These are phyloP conservation scores for Thyatira batis DNA, from an alignment of 2,888 invertebrate species.

Conservation along the genomic window DNA sequence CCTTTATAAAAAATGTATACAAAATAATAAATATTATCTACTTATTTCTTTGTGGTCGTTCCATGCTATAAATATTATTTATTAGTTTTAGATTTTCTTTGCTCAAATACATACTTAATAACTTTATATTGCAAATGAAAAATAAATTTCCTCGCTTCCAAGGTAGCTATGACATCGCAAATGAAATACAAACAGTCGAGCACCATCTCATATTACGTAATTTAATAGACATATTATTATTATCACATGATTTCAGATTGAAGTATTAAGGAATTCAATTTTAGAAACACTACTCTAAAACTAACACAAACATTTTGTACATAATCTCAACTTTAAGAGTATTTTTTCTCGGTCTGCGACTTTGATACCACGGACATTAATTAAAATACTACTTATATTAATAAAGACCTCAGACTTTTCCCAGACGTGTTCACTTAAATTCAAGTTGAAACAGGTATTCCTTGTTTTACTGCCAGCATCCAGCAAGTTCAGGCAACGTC, in stretches of 20 bases:
- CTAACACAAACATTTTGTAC: too few species aligned
- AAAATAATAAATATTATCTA: too few species aligned
- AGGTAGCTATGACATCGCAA: conserved; percentile 32
- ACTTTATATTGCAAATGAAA: conserved; percentile 41
- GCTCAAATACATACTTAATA: too few species aligned
- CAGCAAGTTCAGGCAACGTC: conserved; percentile 17
- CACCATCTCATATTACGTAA: conserved; percentile 3
- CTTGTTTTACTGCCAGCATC: not conserved
- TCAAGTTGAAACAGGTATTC: not conserved
- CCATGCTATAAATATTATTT: too few species aligned
- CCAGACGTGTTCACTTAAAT: not conserved
- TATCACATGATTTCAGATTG: not conserved
- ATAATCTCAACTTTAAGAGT: too few species aligned
- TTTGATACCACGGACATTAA: too few species aligned
- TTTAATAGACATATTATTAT: conserved; percentile 7
- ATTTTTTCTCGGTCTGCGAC: too few species aligned
- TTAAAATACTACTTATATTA: not conserved
- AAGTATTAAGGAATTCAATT: too few species aligned
- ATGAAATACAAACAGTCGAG: conserved; percentile 45
- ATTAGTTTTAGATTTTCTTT: too few species aligned
- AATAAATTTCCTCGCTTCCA: conserved; percentile 35
- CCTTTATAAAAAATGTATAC: too few species aligned
- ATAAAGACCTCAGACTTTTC: not conserved
- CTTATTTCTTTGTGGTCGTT: too few species aligned
- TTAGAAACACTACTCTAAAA: too few species aligned